These are phyloP conservation scores for Egretta garzetta DNA, from an alignment of 2,113 vertebrate genomes.

Conservation along the genomic window DNA sequence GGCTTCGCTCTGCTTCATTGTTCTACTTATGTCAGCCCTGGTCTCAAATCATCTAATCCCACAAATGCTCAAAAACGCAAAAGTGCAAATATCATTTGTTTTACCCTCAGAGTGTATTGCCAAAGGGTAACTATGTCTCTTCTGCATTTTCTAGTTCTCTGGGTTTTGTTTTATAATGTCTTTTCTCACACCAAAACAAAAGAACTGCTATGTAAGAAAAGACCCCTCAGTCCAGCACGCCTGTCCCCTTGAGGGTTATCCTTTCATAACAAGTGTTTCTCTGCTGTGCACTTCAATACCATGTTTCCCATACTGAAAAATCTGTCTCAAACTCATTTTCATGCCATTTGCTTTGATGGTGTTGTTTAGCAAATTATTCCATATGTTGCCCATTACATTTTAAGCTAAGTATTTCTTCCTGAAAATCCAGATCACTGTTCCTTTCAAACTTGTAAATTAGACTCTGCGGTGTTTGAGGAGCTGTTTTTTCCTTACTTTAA, in stretches of 20 bases:
- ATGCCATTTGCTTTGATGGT: constrained; percentile 6
- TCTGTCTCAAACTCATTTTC: background rate
- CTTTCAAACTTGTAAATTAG: constrained; percentile 19
- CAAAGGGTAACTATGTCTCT: background rate
- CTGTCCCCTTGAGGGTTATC: constrained; percentile 28
- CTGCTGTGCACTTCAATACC: constrained; percentile 18
- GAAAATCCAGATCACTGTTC: constrained; percentile 10
- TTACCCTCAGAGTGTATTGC: background rate
- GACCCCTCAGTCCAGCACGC: background rate
- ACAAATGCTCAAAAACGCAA: background rate
- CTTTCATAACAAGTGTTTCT: background rate
- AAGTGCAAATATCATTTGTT: background rate
- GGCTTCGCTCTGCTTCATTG: constrained; percentile 13
- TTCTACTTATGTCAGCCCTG: constrained; percentile 40
- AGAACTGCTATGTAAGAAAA: background rate
- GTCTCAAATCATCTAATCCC: background rate
- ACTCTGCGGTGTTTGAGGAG: background rate
- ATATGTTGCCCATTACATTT: constrained; percentile 39
- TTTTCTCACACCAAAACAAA: constrained; percentile 12
- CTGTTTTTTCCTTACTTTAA: background rate
- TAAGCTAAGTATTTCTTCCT: background rate
- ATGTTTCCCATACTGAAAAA: constrained; percentile 19
- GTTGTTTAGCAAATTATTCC: constrained; percentile 56
- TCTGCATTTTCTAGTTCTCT: background rate
- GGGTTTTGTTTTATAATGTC: background rate